Conservation (phyloP, 1,140 invertebrate genomes). For the Drosophila nannoptera region DNA sequence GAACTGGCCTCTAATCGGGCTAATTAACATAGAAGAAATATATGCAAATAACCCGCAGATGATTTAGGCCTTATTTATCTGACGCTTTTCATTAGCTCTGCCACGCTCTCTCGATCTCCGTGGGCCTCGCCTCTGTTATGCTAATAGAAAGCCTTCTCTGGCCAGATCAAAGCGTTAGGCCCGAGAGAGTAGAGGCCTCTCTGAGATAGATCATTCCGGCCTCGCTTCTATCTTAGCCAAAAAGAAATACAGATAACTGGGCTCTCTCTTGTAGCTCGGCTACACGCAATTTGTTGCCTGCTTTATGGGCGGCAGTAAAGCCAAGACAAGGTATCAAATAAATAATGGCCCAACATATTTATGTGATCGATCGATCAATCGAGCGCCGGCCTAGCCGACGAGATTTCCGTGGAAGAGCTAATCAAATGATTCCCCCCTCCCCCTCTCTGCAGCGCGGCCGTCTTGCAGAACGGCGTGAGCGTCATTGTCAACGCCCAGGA, state of each 20-base stretch:
- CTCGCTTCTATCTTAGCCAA: not conserved
- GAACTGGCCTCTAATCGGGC: conserved; percentile 41
- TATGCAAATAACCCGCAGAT: conserved; percentile 70
- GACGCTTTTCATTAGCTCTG: conserved; percentile 61
- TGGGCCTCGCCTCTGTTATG: conserved; percentile 19
- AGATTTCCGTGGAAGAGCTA: conserved; percentile 33
- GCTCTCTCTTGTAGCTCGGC: not conserved
- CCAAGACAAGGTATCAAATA: conserved; percentile 36
- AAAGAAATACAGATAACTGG: not conserved
- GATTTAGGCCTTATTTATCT: conserved; percentile 40
- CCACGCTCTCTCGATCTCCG: not conserved
- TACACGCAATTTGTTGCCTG: conserved; percentile 36
- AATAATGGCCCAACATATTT: conserved; percentile 48
- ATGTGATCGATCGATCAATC: conserved; percentile 58
- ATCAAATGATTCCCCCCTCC: conserved; percentile 33
- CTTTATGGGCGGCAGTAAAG: conserved; percentile 47
- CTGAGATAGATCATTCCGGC: not conserved
- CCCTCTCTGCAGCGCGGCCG: conserved; percentile 47
- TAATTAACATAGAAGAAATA: conserved; percentile 70
- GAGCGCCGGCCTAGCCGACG: conserved; percentile 7
- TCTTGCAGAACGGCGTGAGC: conserved; percentile 80
- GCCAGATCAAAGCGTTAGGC: conserved; percentile 1
- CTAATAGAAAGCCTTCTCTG: conserved; percentile 14
- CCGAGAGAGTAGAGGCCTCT: too few species aligned
- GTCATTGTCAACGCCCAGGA: conserved; percentile 84